phyloP scores from a whole-genome alignment of 2,797 vertebrate species.

The Mormyrops attenuatus region DNA sequence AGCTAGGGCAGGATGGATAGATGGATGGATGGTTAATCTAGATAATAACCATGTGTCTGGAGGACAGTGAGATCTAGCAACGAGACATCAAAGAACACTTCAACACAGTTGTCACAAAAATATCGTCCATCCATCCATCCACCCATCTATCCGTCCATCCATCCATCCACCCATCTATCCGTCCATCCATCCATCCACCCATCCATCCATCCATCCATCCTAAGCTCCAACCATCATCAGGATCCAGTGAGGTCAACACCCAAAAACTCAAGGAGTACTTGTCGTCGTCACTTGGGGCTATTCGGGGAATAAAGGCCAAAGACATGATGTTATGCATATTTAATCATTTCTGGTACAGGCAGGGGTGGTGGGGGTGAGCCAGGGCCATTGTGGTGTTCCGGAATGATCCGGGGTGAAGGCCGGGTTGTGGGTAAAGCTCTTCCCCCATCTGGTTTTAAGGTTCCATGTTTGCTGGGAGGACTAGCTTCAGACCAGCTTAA shows the following conservation, averaged over 20 bases:
- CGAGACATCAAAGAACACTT: not conserved
- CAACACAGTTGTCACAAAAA: not conserved
- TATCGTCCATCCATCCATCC: not conserved
- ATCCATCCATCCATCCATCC: not conserved
- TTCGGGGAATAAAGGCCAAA: not conserved
- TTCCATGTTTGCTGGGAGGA: not conserved
- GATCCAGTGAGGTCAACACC: not conserved
- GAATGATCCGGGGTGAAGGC: not conserved
- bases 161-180: not conserved
- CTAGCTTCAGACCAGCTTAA: not conserved
- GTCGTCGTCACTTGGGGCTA: not conserved
- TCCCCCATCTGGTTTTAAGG: not conserved
- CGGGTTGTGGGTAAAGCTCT: not conserved
- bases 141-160: not conserved
- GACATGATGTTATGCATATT: not conserved
- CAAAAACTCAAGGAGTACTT: not conserved
- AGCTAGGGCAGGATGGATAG: not conserved
- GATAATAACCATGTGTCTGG: not conserved
- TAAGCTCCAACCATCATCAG: not conserved
- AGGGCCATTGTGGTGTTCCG: not conserved
- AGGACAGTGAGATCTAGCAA: not conserved
- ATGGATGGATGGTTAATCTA: not conserved
- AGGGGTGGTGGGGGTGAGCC: not conserved
- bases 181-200: not conserved
- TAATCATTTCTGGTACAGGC: not conserved